Base-by-base conservation (phyloP, 1,140 invertebrate genomes). In the Trichoplusia ni region DNA sequence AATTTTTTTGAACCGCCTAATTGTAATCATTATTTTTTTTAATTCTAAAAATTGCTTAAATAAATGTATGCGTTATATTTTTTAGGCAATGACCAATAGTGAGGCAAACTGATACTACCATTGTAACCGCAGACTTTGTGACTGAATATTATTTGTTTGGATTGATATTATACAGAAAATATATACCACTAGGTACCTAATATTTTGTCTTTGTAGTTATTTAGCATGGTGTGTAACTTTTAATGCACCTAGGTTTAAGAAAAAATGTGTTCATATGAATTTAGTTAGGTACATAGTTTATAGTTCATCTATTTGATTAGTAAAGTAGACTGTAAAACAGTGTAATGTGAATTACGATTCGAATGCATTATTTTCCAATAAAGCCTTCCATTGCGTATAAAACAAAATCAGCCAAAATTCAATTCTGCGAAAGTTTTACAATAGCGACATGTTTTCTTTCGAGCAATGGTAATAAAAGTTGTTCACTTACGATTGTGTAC, bases 251-350 rank as follows among this genome's bases (percentile, higher is more conserved):
- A 85, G 84, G 21, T 42, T 73, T 81, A 88, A 86, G 84, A 77
- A 84, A 84, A 82, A 83, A 89, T 88, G 86, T 89, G 86, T 89
- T 89, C 85, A 89, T 89, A 85, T 87, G 75, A 87, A 83, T 87
- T 87, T 89, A 86, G 83, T 86, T 86, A 82, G 81, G 79, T 75
- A 80, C 69, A 75, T 86, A 85, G 77, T 79, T 33, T 77, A 80
- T 82, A 84, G 72, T 76, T 75, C 71, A 68, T 85, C 69, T 76
- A 76, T 76, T 81, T 72, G 59, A 71, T 68, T 79, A 81, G 71
- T 71, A 61, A 69, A 64, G 61, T 84, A 82, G 75, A 80, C 78
- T 86, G 84, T 84, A 77, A 79, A 82, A 85, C 84, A 88, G 85
- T 86, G 75, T 79, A 77, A 84, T 79, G 78, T 69, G 46, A 70